These are phyloP conservation scores for Lacerta viridis DNA, from an alignment of 2,797 vertebrate species.

Conservation along the genomic window DNA sequence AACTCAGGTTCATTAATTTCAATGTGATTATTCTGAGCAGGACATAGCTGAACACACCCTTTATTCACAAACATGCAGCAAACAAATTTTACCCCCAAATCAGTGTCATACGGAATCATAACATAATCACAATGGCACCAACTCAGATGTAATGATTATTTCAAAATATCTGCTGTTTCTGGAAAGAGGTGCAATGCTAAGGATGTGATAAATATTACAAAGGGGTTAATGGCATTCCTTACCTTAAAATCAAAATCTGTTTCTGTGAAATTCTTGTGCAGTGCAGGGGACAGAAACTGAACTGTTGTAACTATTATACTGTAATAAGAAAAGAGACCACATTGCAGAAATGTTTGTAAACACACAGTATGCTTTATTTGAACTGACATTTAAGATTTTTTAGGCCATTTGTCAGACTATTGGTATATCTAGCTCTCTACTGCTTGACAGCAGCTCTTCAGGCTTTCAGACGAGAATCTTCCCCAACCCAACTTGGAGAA, in stretches of 20 bases:
- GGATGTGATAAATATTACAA: conserved; percentile 40
- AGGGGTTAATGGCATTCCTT: conserved; percentile 49
- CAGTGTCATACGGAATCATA: not conserved
- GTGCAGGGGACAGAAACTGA: conserved; percentile 94
- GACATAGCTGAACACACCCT: no score
- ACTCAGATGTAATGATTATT: not conserved
- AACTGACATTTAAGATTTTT: not conserved
- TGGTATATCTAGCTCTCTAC: not conserved
- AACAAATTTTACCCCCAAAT: conserved; percentile 39
- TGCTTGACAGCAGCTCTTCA: not conserved
- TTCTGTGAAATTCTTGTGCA: conserved; percentile 99
- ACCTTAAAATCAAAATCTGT: conserved; percentile 99
- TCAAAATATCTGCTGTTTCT: conserved; percentile 26
- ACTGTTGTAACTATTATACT: conserved; percentile 98
- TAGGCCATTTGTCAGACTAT: not conserved
- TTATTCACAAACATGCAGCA: not conserved
- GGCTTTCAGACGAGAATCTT: no score
- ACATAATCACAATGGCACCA: not conserved
- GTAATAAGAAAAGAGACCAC: conserved; percentile 74
- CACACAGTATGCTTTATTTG: not conserved
- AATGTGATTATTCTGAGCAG: no score
- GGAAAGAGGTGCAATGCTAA: conserved; percentile 18
- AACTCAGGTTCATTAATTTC: no score
- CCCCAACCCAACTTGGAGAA: no score
- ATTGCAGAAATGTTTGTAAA: conserved; percentile 31